Conservation (phyloP, 2,797 vertebrate genomes). For the Apodemus agrarius region DNA sequence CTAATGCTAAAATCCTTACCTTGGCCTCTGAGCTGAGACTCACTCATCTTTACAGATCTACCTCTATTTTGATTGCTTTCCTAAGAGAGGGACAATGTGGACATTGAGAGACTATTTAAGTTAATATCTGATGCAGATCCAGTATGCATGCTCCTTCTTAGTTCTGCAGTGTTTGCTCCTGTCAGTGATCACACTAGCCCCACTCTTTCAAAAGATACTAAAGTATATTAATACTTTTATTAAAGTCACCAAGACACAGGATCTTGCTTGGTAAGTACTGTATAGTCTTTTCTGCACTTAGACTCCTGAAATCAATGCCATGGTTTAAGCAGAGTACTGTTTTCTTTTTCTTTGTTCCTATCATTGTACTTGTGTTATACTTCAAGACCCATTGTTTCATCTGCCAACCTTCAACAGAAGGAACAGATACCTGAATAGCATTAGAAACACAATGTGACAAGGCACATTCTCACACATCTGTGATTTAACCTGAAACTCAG, state of each 20-base stretch:
- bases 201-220: not conserved
- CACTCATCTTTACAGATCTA: not conserved
- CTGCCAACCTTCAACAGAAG: not conserved
- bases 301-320: not conserved
- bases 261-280: not conserved
- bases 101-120: not conserved
- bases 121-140: not conserved
- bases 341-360: not conserved
- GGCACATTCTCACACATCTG: not conserved
- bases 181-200: not conserved
- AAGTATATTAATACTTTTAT: not conserved
- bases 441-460: not conserved
- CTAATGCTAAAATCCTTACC: too few relatives aligned
- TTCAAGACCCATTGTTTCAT: not conserved
- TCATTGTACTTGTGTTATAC: not conserved
- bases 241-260: not conserved
- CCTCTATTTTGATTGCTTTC: not conserved
- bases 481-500: not conserved
- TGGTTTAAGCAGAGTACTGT: fast-evolving
- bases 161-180: not conserved
- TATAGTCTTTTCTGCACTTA: not conserved
- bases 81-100: not conserved
- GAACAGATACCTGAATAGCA: not conserved
- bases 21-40: not conserved
- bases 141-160: not conserved